phyloP scores from a whole-genome alignment of 2,888 invertebrate genomes.

The Agonum fuliginosum region DNA sequence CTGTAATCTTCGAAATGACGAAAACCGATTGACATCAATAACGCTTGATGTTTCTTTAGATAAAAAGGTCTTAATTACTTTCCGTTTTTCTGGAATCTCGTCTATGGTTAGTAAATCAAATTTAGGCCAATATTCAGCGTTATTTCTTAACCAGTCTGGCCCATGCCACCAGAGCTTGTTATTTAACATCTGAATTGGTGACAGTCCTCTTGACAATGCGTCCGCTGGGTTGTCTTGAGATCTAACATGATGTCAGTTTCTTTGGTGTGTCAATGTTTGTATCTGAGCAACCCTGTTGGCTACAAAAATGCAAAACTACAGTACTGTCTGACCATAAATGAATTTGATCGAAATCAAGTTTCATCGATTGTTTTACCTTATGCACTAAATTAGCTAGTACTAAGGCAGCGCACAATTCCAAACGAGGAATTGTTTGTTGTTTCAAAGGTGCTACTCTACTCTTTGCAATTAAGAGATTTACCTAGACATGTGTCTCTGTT shows the following conservation, averaged over 20 bases:
- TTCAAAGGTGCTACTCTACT: constrained; percentile 38
- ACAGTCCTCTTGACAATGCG: constrained; percentile 46
- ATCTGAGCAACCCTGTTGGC: constrained; percentile 39
- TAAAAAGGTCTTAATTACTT: too few relatives aligned
- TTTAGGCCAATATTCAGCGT: neutral
- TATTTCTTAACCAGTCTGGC: neutral
- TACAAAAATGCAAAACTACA: constrained; percentile 38
- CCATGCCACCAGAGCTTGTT: constrained; percentile 1
- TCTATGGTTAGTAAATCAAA: neutral
- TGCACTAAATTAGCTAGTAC: constrained; percentile 11
- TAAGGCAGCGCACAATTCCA: constrained; percentile 46
- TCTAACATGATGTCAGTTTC: too few relatives aligned
- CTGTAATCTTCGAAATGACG: too few relatives aligned
- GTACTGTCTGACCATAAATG: constrained; percentile 34
- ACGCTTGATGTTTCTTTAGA: too few relatives aligned
- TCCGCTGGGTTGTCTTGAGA: constrained; percentile 57
- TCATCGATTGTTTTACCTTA: neutral
- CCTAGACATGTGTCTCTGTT: neutral
- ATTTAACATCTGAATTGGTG: neutral
- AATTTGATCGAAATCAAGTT: neutral
- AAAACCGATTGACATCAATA: too few relatives aligned
- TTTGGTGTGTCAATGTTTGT: constrained; percentile 14
- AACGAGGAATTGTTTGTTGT: neutral
- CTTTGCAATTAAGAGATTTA: constrained; percentile 55
- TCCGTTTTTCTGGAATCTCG: too few relatives aligned